These are phyloP conservation scores for Torymus texanus DNA, from an alignment of 2,888 invertebrate species.

Conservation along the genomic window DNA sequence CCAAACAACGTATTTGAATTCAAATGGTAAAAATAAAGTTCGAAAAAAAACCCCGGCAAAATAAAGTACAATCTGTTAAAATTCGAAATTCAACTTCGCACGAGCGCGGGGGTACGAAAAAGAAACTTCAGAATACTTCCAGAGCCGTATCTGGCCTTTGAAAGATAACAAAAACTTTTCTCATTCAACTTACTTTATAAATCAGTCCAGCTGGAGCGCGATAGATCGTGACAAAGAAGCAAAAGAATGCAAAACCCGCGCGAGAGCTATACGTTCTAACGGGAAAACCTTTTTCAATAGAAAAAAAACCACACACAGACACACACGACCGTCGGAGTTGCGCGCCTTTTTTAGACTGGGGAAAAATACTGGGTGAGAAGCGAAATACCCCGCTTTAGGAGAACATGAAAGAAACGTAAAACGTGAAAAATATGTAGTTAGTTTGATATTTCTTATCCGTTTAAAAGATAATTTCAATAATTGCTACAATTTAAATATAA, in stretches of 20 bases:
- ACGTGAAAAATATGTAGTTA: no score
- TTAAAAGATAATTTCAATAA: no score
- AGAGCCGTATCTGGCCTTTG: slow-evolving; percentile 53
- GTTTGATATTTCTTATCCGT: no score
- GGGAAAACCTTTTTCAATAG: slow-evolving; percentile 35
- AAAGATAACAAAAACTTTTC: slow-evolving; percentile 58
- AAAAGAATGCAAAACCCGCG: slow-evolving; percentile 56
- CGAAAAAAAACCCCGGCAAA: slow-evolving; percentile 7
- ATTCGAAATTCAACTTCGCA: slow-evolving; percentile 53
- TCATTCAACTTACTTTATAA: slow-evolving; percentile 58
- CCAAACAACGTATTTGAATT: slow-evolving; percentile 30
- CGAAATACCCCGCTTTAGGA: no score
- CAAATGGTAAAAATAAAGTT: background rate
- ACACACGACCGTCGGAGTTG: no score
- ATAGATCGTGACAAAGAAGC: slow-evolving; percentile 57
- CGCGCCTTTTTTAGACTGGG: no score
- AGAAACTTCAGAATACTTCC: slow-evolving; percentile 47
- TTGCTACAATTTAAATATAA: no score
- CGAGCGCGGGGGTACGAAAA: slow-evolving; percentile 18
- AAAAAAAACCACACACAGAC: background rate
- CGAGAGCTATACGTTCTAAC: slow-evolving; percentile 20
- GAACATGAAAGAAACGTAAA: no score
- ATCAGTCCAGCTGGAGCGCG: slow-evolving; percentile 53
- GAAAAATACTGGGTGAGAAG: no score
- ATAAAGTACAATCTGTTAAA: slow-evolving; percentile 53